Percentiles rank a stretch among this genome's conserved stretches.
Evolutionary conservation across 2,888 invertebrate genomes (phyloP).

Genomic region (Amphipoea lucens): DNA sequence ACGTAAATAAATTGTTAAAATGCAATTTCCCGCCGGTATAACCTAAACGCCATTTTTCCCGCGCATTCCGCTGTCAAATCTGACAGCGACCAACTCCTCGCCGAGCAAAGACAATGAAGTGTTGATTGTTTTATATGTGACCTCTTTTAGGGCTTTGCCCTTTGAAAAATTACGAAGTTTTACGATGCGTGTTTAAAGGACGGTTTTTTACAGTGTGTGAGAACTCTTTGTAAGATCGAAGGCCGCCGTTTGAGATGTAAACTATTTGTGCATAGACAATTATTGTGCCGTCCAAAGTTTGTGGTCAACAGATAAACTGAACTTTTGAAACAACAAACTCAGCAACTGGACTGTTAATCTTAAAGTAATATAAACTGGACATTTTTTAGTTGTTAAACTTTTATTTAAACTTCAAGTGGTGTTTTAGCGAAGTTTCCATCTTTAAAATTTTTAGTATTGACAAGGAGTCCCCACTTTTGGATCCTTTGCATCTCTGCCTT

Average conservation of each 20-base stretch:
- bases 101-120: slow-evolving; percentile 57
- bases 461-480: slow-evolving; percentile 36
- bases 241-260: slow-evolving; percentile 69
- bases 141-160: slow-evolving; percentile 51
- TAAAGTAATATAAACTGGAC: slow-evolving; percentile 35
- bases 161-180: slow-evolving; percentile 51
- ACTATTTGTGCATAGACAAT: slow-evolving; percentile 57
- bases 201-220: slow-evolving; percentile 62
- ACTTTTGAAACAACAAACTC: slow-evolving; percentile 9
- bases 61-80: slow-evolving; percentile 68
- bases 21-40: slow-evolving; percentile 79
- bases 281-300: slow-evolving; percentile 71
- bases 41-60: slow-evolving; percentile 67
- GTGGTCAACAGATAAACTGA: slow-evolving; percentile 56
- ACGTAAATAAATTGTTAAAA: slow-evolving; percentile 68
- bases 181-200: slow-evolving; percentile 47
- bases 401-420: slow-evolving; percentile 42
- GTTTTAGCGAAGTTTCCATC: slow-evolving; percentile 36
- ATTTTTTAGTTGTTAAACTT: slow-evolving; percentile 27
- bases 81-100: slow-evolving; percentile 61
- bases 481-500: slow-evolving; percentile 32
- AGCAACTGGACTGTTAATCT: slow-evolving; percentile 41
- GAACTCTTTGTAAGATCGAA: slow-evolving; percentile 57
- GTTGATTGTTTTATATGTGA: slow-evolving; percentile 44
- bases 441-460: slow-evolving; percentile 63